Evolutionary conservation across 2,888 invertebrate genomes (phyloP), one percentile per base, ranked within the genome.

Genomic region (Metellina segmentata): DNA sequence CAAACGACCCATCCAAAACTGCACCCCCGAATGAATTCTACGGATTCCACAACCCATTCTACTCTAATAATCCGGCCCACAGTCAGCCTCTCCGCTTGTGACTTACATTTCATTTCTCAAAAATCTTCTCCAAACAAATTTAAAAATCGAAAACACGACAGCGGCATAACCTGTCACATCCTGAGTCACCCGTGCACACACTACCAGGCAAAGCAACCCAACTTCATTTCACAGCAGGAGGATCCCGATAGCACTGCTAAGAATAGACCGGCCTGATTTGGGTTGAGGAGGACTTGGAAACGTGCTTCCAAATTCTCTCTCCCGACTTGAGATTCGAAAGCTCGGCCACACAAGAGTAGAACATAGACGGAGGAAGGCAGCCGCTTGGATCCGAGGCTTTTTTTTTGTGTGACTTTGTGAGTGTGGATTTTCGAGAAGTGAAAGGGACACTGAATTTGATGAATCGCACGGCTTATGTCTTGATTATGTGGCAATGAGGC

Each of bases 141-240:
- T 61, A 13, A 52, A 16, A 7, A 83, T 51, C 16, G 52, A 52
- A 75, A 75, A 74, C 13, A 53, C 13, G 70, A 51, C 6, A 7
- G 34, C 34, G 16, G 75, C 74, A 81, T 70, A 69, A 70, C 81
- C 70, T 85, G 85, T 85, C 85, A 82, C 71, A 19, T 51, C 74
- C 34, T 85, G 85, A 85, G 74, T 85, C 85, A 85, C 52, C n/a
- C 85, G 34, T 19, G 53, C 85, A 75, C 85, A 85, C 85, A 85
- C 53, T 1, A 19, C 34, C 79, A 8, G 61, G 72, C 79, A 70
- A 20, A 71, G 71, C 71, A 52, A 72, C 52, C 81, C 87, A n/a
- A 72, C 87, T 87, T 34, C 78, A 79, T 52, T 72, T 34, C 70
- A 81, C 79, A 16, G 72, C 51, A n/a, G 78, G 20, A 74, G 82